A percentile compares a stretch with the other conserved stretches of the same genome.
Evolutionary conservation across 1,140 invertebrate genomes (phyloP).

Genomic region (Drosophila mayri): DNA sequence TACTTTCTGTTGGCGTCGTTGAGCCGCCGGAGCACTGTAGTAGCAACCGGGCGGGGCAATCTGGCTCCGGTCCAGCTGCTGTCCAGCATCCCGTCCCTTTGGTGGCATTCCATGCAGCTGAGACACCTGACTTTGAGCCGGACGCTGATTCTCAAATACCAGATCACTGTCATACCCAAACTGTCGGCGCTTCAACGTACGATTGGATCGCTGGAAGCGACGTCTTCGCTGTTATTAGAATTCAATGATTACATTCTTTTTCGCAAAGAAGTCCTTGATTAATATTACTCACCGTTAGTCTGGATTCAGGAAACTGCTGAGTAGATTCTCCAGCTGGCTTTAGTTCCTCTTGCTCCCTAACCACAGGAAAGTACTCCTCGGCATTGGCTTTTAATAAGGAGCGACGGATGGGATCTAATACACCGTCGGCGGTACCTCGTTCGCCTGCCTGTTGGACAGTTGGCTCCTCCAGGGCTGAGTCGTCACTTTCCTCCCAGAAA

Average conservation of each 20-base stretch:
- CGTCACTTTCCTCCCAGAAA: not conserved
- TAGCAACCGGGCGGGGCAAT: not conserved
- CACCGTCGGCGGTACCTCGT: no score
- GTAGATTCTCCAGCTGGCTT: not conserved
- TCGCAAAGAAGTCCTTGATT: not conserved
- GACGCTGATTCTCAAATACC: not conserved
- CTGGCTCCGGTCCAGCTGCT: not conserved
- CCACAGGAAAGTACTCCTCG: not conserved
- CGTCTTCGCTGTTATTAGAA: slow-evolving; percentile 2
- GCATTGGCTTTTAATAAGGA: slow-evolving; percentile 5
- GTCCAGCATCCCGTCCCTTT: not conserved
- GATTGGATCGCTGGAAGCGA: slow-evolving; percentile 13
- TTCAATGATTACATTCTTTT: not conserved
- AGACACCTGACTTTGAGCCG: not conserved
- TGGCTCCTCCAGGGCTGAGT: not conserved
- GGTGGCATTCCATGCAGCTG: not conserved
- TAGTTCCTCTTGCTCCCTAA: not conserved
- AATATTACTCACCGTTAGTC: slow-evolving; percentile 9
- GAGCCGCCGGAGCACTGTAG: not conserved
- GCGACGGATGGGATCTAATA: not conserved
- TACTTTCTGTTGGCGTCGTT: not conserved
- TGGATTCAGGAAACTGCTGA: not conserved
- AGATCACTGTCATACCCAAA: not conserved
- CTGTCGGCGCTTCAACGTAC: not conserved
- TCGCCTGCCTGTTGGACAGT: not conserved